Evolutionary conservation across 1,140 invertebrate genomes (phyloP), one percentile per base, ranked within the genome.

Genomic region (Nymphalis io): DNA sequence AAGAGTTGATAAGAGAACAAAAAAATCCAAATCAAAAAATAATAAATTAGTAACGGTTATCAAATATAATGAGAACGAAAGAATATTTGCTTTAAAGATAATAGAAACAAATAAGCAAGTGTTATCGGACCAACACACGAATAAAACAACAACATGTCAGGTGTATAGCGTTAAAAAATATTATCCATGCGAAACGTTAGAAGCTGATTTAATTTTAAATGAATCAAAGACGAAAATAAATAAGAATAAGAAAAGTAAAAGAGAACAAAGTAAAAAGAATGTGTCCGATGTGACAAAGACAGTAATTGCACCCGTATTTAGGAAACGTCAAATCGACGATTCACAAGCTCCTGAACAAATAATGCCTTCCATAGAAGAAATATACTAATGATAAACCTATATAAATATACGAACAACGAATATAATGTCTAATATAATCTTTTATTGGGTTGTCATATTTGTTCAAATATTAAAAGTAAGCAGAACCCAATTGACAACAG

Each of bases 331-430:
- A 61, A 63, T 76, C 15, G 80, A 84, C 8, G 74, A 78, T 57
- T 82, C 76, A 4, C 75, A 86, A 59, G 62, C 80, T 20, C 74
- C 73, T 16, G 84, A 85, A 70, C 80, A 80, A 65, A 78, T 82
- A 61, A 84, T 85, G 83, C 68, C 83, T n/a, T 88, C 85, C 2
- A 73, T 88, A 57, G 85, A 88, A 75, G 85, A 88, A 57, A 67
- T 82, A 21, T 80, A 81, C 58, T 80, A 27, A 55, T 55, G 20
- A 21, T 21, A 51, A 11, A 55, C 10, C 21, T 51, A 51, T n/a
- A n/a, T 20, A 20, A 51, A n/a, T 48, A 48, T 8, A 33, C 8
- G n/a, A 16, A 3, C 15, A 10, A 48, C 15, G 2, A 48, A 48
- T 18, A 16, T 0, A 20, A 4, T 3, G 1, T 5, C 16, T n/a